Percentiles rank a stretch among this genome's conserved stretches.
phyloP scores from a whole-genome alignment of 1,140 invertebrate species.

The Drosophila lini region DNA sequence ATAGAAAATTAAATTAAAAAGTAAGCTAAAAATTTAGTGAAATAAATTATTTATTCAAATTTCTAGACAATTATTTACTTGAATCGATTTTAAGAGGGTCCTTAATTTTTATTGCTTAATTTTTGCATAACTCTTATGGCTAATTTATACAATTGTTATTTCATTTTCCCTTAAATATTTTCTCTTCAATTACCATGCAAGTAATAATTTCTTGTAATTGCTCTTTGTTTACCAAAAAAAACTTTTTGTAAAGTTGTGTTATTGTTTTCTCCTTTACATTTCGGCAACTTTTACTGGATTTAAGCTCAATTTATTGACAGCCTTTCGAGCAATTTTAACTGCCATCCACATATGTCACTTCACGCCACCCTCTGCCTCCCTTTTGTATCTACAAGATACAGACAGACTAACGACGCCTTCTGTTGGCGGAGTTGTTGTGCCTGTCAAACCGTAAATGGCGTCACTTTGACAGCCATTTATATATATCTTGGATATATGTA shows the following conservation, averaged over 20 bases:
- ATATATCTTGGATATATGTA: conserved; percentile 1
- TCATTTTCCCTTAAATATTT: not conserved
- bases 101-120: not conserved
- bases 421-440: conserved; percentile 38
- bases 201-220: conserved; percentile 2
- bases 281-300: conserved; percentile 32
- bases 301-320: conserved; percentile 46
- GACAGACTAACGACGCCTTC: conserved; percentile 30
- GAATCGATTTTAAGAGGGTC: not conserved
- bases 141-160: not conserved
- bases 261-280: not conserved
- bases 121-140: not conserved
- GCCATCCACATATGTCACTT: conserved; percentile 46
- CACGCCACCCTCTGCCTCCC: not conserved
- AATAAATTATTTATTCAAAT: not conserved
- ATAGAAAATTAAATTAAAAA: not conserved
- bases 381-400: conserved; percentile 2
- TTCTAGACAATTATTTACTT: no score
- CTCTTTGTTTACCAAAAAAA: conserved; percentile 23
- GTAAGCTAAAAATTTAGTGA: not conserved
- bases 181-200: not conserved
- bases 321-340: conserved; percentile 41
- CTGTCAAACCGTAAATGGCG: conserved; percentile 59
- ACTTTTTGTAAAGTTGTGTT: conserved; percentile 7
- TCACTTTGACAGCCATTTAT: conserved; percentile 54